Evolutionary conservation across 2,888 invertebrate genomes (phyloP).

Genomic region (Pyrocoelia pectoralis): DNA sequence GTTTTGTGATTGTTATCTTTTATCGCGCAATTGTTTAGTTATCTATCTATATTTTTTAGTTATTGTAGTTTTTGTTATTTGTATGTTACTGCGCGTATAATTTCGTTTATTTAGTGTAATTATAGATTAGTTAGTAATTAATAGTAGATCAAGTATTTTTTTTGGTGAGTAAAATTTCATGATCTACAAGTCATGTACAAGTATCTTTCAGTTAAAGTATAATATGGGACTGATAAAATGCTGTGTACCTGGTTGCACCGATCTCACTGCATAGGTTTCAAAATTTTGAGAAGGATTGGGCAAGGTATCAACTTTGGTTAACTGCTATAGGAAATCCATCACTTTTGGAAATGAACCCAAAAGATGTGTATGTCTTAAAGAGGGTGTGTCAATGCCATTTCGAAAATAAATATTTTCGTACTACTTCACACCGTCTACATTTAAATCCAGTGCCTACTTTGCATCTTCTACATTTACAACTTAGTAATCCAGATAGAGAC

Average conservation of each 20-base stretch:
- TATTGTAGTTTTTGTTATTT: background rate
- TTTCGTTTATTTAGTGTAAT: background rate
- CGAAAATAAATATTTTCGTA: conserved; percentile 6
- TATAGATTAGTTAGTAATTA: too few relatives aligned
- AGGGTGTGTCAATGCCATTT: conserved; percentile 5
- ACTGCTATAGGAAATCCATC: background rate
- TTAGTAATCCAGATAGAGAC: conserved; percentile 2
- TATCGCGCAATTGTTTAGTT: too few relatives aligned
- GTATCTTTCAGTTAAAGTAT: too few relatives aligned
- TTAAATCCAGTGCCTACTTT: conserved; percentile 6
- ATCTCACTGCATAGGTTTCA: conserved; percentile 4
- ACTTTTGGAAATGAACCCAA: conserved; percentile 1
- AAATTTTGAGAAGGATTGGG: conserved; percentile 1
- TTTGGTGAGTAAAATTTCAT: too few relatives aligned
- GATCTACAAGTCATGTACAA: too few relatives aligned
- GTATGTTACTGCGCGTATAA: background rate
- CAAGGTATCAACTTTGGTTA: conserved; percentile 4
- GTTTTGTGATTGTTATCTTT: too few relatives aligned
- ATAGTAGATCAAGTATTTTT: too few relatives aligned
- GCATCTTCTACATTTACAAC: conserved; percentile 2
- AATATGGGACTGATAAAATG: background rate
- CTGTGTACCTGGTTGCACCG: conserved; percentile 1
- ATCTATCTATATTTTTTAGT: background rate
- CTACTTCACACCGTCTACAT: background rate
- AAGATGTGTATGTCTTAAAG: conserved; percentile 2